These are phyloP conservation scores for Willowsia nigromaculata DNA, from an alignment of 2,888 invertebrate genomes.

Conservation along the genomic window DNA sequence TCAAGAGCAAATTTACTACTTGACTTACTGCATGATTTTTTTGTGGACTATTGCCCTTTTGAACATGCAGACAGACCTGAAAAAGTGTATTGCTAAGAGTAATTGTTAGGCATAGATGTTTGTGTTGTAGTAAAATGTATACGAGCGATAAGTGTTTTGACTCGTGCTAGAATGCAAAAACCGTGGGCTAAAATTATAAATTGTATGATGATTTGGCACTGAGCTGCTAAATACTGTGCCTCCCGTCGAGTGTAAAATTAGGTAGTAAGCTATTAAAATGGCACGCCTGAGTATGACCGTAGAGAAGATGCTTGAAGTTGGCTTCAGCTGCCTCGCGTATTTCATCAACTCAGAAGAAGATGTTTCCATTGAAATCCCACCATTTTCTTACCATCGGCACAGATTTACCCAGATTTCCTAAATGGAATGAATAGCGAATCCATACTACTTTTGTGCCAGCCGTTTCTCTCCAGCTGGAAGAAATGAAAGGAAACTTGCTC, in stretches of 20 bases:
- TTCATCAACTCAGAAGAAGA: neutral
- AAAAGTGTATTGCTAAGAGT: too few relatives aligned
- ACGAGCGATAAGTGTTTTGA: neutral
- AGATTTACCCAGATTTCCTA: neutral
- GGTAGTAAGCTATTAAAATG: slow-evolving; percentile 32
- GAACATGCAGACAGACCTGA: too few relatives aligned
- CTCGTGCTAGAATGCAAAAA: neutral
- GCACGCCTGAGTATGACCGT: neutral
- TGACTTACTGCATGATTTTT: neutral
- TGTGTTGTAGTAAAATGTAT: too few relatives aligned
- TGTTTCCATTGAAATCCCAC: neutral
- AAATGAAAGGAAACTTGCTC: neutral
- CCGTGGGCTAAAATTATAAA: slow-evolving; percentile 35
- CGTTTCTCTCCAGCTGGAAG: neutral
- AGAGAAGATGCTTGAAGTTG: neutral
- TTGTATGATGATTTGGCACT: slow-evolving; percentile 34
- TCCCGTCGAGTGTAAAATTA: slow-evolving; percentile 40
- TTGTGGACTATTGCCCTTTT: neutral
- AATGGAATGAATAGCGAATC: neutral
- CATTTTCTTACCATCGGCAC: neutral
- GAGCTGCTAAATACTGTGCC: slow-evolving; percentile 15
- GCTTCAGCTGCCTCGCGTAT: neutral
- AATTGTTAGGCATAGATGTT: too few relatives aligned
- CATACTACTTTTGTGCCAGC: neutral
- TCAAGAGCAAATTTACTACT: slow-evolving; percentile 43